Evolutionary conservation across 2,113 vertebrate species (phyloP).

Genomic region (Junco hyemalis): DNA sequence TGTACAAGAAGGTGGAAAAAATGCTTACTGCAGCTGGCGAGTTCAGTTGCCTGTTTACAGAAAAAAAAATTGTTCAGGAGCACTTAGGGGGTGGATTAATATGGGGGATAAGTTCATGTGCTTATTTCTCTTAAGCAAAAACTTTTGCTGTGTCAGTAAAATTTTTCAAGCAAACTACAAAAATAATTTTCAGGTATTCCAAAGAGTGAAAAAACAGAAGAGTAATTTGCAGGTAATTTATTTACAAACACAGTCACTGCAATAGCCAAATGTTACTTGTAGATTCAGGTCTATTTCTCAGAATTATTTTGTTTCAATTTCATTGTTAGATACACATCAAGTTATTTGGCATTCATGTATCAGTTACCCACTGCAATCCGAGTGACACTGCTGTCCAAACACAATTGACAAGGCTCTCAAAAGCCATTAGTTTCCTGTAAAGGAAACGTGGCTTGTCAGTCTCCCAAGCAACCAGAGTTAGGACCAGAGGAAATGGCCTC

Average conservation of each 20-base stretch:
- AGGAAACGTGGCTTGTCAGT: not conserved
- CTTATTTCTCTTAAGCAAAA: not conserved
- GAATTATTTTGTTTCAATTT: conserved; percentile 21
- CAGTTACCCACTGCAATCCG: not conserved
- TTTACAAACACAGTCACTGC: not conserved
- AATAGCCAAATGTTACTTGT: not conserved
- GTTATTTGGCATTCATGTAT: not conserved
- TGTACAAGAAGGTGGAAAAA: not conserved
- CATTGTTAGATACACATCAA: not conserved
- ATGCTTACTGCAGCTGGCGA: not conserved
- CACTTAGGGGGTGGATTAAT: not conserved
- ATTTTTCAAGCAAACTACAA: not conserved
- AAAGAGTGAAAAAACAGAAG: not conserved
- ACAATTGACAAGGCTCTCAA: not conserved
- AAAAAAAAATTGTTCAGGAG: not conserved
- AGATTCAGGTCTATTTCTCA: not conserved
- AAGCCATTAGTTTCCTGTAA: not conserved
- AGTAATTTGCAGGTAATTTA: not conserved
- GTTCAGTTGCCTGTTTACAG: not conserved
- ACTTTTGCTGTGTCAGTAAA: not conserved
- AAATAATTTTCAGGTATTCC: not conserved
- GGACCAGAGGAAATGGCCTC: not conserved
- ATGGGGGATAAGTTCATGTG: not conserved
- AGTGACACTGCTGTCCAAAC: not conserved
- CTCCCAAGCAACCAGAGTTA: not conserved